Percentiles rank a stretch among this genome's conserved stretches.
Evolutionary conservation across 2,113 vertebrate genomes (phyloP).

Genomic region (Chionomys nivalis): DNA sequence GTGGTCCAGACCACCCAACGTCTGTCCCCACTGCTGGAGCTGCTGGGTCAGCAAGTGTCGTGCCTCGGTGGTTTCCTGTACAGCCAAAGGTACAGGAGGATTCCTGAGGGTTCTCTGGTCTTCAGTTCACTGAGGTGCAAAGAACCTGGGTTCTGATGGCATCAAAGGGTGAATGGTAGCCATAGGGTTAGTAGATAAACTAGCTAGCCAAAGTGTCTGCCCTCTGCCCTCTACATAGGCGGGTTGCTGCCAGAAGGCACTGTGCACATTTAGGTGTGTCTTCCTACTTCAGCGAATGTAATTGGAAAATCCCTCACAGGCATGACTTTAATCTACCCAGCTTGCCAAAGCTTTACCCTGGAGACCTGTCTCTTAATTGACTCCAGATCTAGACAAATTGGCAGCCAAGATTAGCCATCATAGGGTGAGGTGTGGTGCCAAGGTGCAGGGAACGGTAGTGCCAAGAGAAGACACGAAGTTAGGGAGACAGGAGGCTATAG

Average conservation of each 20-base stretch:
- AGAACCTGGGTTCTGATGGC: neutral
- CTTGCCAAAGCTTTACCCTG: neutral
- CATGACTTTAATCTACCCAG: neutral
- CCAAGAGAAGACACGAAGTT: neutral
- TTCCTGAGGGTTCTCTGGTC: neutral
- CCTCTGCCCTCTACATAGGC: no score
- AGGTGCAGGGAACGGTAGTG: rapidly evolving
- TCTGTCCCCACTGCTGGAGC: neutral
- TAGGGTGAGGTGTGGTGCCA: neutral
- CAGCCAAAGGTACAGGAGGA: neutral
- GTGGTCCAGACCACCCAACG: rapidly evolving
- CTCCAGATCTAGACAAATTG: neutral
- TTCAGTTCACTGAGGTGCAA: neutral
- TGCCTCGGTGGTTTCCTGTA: neutral
- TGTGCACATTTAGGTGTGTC: neutral
- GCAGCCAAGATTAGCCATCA: neutral
- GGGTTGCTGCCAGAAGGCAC: neutral
- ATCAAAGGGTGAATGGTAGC: neutral
- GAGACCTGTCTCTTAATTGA: neutral
- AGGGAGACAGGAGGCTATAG: no score
- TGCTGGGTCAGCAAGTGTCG: neutral
- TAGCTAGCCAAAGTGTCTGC: neutral
- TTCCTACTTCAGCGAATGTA: neutral
- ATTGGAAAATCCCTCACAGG: neutral
- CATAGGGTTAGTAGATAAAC: neutral